Evolutionary conservation across 2,113 vertebrate genomes (phyloP).

Genomic region (Pristiophorus japonicus): DNA sequence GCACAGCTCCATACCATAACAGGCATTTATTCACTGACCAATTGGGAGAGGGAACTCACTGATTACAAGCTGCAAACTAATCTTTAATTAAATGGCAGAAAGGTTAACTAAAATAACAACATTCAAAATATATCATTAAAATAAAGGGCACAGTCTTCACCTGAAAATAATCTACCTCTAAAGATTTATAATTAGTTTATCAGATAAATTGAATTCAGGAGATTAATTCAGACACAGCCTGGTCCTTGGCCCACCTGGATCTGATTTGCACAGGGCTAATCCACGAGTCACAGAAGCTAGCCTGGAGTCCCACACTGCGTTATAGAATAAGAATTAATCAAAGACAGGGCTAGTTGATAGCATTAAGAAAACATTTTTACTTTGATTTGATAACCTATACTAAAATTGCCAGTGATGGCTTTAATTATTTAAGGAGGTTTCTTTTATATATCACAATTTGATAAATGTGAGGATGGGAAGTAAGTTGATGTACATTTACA

Average conservation of each 20-base stretch:
- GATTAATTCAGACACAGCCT: background rate
- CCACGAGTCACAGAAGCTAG: background rate
- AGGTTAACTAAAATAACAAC: background rate
- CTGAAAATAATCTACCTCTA: background rate
- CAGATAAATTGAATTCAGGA: background rate
- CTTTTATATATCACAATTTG: background rate
- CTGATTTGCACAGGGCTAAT: background rate
- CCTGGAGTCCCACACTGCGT: background rate
- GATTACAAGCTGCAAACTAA: background rate
- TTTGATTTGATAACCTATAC: background rate
- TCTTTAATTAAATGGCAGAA: background rate
- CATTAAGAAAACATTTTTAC: background rate
- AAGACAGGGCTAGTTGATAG: background rate
- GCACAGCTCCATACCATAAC: background rate
- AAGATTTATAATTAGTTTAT: background rate
- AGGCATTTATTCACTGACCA: too few relatives aligned
- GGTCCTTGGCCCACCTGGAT: background rate
- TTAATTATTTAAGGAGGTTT: background rate
- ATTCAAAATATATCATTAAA: background rate
- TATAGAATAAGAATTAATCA: background rate
- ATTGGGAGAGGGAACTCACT: background rate
- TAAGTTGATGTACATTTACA: background rate
- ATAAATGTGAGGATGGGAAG: background rate
- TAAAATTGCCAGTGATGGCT: background rate
- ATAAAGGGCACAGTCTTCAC: background rate